Conservation (phyloP, 2,888 invertebrate genomes). For the Tortrix viridana region DNA sequence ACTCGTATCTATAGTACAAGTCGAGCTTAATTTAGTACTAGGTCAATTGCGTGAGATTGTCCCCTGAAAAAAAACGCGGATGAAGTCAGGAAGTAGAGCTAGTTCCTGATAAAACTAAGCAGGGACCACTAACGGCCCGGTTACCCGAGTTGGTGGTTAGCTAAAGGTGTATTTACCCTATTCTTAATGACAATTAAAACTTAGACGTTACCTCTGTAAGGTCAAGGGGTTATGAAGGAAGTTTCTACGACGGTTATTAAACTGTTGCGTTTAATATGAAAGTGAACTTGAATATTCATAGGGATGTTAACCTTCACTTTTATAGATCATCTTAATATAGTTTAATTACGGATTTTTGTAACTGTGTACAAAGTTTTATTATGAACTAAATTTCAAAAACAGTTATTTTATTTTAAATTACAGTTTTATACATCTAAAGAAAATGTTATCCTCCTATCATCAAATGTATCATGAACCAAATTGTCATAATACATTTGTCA, state of each 20-base stretch:
- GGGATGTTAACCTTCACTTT: neutral
- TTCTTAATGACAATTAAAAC: conserved; percentile 31
- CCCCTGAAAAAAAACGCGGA: too few relatives aligned
- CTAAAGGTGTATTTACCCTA: conserved; percentile 18
- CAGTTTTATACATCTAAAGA: too few relatives aligned
- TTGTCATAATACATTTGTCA: too few relatives aligned
- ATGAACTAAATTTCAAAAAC: too few relatives aligned
- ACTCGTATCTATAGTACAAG: too few relatives aligned
- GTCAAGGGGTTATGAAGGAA: conserved; percentile 31
- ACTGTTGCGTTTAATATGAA: conserved; percentile 23
- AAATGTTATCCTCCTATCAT: too few relatives aligned
- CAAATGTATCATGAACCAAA: too few relatives aligned
- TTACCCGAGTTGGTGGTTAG: conserved; percentile 2
- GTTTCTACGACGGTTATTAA: conserved; percentile 52
- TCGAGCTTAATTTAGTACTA: too few relatives aligned
- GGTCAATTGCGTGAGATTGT: too few relatives aligned
- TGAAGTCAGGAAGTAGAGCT: too few relatives aligned
- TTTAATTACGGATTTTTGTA: neutral
- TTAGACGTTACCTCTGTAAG: conserved; percentile 25
- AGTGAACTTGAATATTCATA: conserved; percentile 10
- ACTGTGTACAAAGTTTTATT: too few relatives aligned
- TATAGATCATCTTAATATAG: neutral
- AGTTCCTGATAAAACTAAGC: neutral
- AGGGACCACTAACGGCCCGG: neutral
- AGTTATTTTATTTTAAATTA: too few relatives aligned